Percentiles rank a stretch among this genome's conserved stretches.
These are phyloP conservation scores for Argyresthia albistria DNA, from an alignment of 2,888 invertebrate species.

Conservation along the genomic window DNA sequence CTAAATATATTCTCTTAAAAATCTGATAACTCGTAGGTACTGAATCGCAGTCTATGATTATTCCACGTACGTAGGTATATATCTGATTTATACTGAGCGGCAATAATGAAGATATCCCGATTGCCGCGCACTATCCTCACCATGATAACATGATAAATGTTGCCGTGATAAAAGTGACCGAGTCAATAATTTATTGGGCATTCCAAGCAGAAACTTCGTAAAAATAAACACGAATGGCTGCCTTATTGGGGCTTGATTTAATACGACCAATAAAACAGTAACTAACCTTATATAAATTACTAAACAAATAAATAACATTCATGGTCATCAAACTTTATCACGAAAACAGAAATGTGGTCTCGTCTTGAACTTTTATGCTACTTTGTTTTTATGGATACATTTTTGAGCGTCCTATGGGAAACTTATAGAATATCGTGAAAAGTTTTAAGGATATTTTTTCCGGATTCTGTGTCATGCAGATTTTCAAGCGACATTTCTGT, in stretches of 20 bases:
- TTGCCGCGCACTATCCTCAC: too few species aligned
- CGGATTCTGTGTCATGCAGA: too few species aligned
- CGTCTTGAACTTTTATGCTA: conserved; percentile 13
- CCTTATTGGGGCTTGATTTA: conserved; percentile 72
- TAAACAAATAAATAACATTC: conserved; percentile 69
- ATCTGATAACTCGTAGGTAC: too few species aligned
- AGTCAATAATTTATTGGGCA: conserved; percentile 66
- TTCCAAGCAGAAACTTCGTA: conserved; percentile 68
- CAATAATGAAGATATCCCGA: too few species aligned
- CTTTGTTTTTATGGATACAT: conserved; percentile 1
- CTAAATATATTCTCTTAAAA: too few species aligned
- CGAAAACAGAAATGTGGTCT: conserved; percentile 16
- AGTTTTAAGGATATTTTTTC: too few species aligned
- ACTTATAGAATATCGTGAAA: too few species aligned
- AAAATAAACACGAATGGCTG: conserved; percentile 73
- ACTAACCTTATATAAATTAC: conserved; percentile 73
- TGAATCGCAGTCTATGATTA: too few species aligned
- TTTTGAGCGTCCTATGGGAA: too few species aligned
- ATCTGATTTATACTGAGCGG: too few species aligned
- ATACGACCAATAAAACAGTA: conserved; percentile 69
- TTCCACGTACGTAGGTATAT: too few species aligned
- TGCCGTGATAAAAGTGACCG: conserved; percentile 70
- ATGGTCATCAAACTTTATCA: conserved; percentile 62
- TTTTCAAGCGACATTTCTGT: too few species aligned
- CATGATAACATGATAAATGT: conserved; percentile 34